phyloP scores from a whole-genome alignment of 2,888 invertebrate genomes.

The Axea sp. region DNA sequence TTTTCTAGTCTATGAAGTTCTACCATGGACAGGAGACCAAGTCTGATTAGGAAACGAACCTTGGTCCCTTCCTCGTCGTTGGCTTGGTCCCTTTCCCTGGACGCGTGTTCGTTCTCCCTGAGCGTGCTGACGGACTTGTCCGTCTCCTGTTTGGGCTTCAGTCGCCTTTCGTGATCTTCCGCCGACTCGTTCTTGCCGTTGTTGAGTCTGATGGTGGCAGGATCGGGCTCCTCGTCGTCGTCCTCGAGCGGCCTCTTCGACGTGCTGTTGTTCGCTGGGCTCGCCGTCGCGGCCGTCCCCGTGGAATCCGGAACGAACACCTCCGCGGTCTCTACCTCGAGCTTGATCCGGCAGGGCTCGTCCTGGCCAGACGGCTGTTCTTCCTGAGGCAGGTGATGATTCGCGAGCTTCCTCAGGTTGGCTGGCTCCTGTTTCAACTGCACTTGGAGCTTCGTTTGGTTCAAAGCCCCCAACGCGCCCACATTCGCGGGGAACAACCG shows the following conservation, averaged over 20 bases:
- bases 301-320: slow-evolving; percentile 61
- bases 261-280: slow-evolving; percentile 64
- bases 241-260: slow-evolving; percentile 66
- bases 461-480: slow-evolving; percentile 58
- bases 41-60: slow-evolving; percentile 68
- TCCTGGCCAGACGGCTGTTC: slow-evolving; percentile 64
- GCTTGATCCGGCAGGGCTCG: slow-evolving; percentile 61
- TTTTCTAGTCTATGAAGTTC: too few relatives aligned
- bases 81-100: slow-evolving; percentile 69
- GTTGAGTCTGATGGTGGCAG: slow-evolving; percentile 61
- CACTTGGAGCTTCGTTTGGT: slow-evolving; percentile 63
- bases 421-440: slow-evolving; percentile 70
- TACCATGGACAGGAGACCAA: too few relatives aligned
- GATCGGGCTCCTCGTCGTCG: slow-evolving; percentile 74
- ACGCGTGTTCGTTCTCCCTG: slow-evolving; percentile 70
- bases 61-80: slow-evolving; percentile 76
- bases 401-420: slow-evolving; percentile 76
- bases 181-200: slow-evolving; percentile 77
- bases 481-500: slow-evolving; percentile 57
- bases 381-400: slow-evolving; percentile 65
- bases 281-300: slow-evolving; percentile 67
- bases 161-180: slow-evolving; percentile 71
- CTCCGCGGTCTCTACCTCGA: slow-evolving; percentile 68
- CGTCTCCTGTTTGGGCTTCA: slow-evolving; percentile 69
- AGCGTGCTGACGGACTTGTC: slow-evolving; percentile 69